Evolutionary conservation across 2,888 invertebrate genomes (phyloP).

Genomic region (Chymomyza caudatula): DNA sequence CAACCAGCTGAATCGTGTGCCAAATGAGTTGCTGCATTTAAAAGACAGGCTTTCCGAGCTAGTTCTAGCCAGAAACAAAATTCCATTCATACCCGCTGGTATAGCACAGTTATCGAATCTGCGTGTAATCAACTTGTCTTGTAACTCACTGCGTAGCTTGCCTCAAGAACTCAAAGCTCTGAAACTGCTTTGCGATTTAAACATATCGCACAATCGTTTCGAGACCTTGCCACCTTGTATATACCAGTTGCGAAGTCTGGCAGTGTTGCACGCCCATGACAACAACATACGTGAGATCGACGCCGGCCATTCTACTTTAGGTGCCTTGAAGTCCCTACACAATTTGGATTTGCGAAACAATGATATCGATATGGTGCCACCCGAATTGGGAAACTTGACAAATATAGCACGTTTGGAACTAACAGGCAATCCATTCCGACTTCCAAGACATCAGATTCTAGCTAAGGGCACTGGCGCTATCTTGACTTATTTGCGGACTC

Average conservation of each 20-base stretch:
- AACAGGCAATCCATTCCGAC: slow-evolving; percentile 91
- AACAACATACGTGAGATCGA: slow-evolving; percentile 83
- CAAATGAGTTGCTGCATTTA: slow-evolving; percentile 75
- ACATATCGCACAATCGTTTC: slow-evolving; percentile 86
- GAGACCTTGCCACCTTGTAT: slow-evolving; percentile 83
- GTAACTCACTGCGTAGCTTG: slow-evolving; percentile 82
- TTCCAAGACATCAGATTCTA: slow-evolving; percentile 90
- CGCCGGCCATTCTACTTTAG: slow-evolving; percentile 81
- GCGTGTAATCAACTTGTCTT: slow-evolving; percentile 82
- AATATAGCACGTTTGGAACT: slow-evolving; percentile 86
- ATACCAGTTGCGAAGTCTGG: slow-evolving; percentile 87
- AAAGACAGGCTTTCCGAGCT: slow-evolving; percentile 81
- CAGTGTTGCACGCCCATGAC: slow-evolving; percentile 85
- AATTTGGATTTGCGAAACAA: slow-evolving; percentile 86
- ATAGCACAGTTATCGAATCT: slow-evolving; percentile 81
- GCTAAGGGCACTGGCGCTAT: slow-evolving; percentile 89
- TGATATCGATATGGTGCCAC: slow-evolving; percentile 86
- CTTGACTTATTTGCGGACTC: slow-evolving; percentile 88
- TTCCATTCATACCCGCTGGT: slow-evolving; percentile 82
- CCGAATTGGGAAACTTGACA: slow-evolving; percentile 88
- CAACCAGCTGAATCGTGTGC: slow-evolving; percentile 39
- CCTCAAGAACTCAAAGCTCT: slow-evolving; percentile 84
- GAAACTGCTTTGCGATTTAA: slow-evolving; percentile 83
- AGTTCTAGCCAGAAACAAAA: slow-evolving; percentile 83
- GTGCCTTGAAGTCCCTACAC: slow-evolving; percentile 81